A percentile compares a stretch with the other conserved stretches of the same genome.
Evolutionary conservation across 2,888 invertebrate genomes (phyloP).

Genomic region (Cordilura impudica): DNA sequence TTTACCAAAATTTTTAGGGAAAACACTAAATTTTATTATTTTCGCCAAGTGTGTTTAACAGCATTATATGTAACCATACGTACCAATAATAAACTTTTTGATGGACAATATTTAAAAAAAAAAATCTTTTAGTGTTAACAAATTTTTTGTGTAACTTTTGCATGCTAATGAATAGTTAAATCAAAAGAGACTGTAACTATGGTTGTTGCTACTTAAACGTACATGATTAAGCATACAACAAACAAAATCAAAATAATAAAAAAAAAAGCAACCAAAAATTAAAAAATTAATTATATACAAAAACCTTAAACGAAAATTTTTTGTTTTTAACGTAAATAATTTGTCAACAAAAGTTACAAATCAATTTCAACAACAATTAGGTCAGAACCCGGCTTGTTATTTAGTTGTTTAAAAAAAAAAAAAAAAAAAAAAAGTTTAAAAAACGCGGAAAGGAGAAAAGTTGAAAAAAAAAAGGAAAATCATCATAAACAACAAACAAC

Average conservation of each 20-base stretch:
- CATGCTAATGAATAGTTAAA: background rate
- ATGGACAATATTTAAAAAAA: background rate
- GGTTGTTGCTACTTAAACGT: background rate
- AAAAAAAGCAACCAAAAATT: no score
- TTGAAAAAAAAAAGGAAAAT: background rate
- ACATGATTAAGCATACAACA: background rate
- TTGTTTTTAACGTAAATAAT: background rate
- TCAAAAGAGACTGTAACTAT: background rate
- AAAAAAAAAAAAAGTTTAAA: background rate
- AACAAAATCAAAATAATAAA: no score
- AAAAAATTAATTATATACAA: background rate
- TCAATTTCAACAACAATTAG: conserved; percentile 27
- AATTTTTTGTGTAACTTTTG: background rate
- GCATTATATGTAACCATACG: background rate
- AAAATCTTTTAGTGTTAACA: background rate
- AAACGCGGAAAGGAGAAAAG: background rate
- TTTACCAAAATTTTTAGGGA: no score
- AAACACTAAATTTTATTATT: no score
- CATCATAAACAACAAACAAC: background rate
- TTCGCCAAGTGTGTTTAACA: background rate
- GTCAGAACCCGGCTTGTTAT: conserved; percentile 29
- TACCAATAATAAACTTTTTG: background rate
- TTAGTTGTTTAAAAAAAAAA: background rate
- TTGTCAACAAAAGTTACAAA: background rate
- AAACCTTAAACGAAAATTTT: background rate